phyloP scores from a whole-genome alignment of 1,140 invertebrate genomes.

The Drosophila oshimai region DNA sequence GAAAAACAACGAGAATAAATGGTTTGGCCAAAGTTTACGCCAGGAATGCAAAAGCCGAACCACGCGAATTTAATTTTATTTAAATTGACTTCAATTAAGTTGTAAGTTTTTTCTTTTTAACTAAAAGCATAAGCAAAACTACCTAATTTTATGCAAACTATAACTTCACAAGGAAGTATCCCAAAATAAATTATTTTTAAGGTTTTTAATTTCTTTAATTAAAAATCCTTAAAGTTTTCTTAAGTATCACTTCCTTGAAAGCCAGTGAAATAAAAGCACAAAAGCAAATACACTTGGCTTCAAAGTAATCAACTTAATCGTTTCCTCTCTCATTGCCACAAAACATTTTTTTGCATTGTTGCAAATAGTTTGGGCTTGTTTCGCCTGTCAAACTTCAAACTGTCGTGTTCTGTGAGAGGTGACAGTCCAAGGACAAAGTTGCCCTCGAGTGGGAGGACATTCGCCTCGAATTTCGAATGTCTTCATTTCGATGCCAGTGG shows the following conservation, averaged over 20 bases:
- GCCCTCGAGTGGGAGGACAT: background rate
- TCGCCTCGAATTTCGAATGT: no score
- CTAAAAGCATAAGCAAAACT: no score
- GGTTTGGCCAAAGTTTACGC: background rate
- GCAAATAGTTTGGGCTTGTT: conserved; percentile 17
- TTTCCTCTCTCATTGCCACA: background rate
- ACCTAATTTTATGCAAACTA: no score
- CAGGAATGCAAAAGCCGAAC: background rate
- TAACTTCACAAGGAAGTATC: no score
- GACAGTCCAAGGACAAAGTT: conserved; percentile 42
- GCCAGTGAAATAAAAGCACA: background rate
- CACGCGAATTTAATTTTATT: conserved; percentile 4
- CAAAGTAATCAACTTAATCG: conserved; percentile 1
- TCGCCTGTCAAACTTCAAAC: conserved; percentile 14
- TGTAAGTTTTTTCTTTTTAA: background rate
- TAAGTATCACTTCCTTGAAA: background rate
- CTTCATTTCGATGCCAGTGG: conserved; percentile 53
- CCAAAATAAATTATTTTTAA: no score
- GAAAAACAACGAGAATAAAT: background rate
- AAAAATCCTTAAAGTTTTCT: background rate
- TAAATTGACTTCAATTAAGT: background rate
- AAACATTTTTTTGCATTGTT: conserved; percentile 19
- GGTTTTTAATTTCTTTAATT: background rate
- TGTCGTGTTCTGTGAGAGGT: background rate
- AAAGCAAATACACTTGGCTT: background rate